Base-by-base conservation (phyloP, 35 echinoderm and acorn worm genomes). In the Amphiura filiformis region DNA sequence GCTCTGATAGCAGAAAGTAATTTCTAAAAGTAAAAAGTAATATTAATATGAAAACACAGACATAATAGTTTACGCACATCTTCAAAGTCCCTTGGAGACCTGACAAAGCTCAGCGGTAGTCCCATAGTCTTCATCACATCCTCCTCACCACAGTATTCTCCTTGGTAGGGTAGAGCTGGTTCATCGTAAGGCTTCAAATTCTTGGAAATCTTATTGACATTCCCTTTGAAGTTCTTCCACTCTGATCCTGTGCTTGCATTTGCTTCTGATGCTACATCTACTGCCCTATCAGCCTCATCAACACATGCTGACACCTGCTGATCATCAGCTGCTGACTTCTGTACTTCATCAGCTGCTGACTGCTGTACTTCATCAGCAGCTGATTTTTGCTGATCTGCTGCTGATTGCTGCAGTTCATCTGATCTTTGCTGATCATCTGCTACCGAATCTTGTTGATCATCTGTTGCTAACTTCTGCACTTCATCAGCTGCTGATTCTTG, bases 1-100 rank as follows among this genome's bases (percentile, higher is more conserved):
- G n/a, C n/a, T n/a, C n/a, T n/a, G n/a, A n/a, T n/a, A n/a, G n/a
- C n/a, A n/a, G n/a, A n/a, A n/a, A n/a, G n/a, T n/a, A n/a, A n/a
- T n/a, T n/a, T n/a, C n/a, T n/a, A n/a, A n/a, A n/a, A n/a, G n/a
- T n/a, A n/a, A n/a, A n/a, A n/a, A n/a, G n/a, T n/a, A n/a, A n/a
- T n/a, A n/a, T n/a, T n/a, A n/a, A n/a, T n/a, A n/a, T n/a, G n/a
- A n/a, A n/a, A n/a, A n/a, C n/a, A n/a, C n/a, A n/a, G n/a, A n/a
- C n/a, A n/a, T n/a, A n/a, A n/a, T n/a, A n/a, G n/a, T n/a, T n/a
- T n/a, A n/a, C 83, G 34, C 34, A 85, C 82, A 31, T 91, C 82
- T 32, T 91, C 89, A 84, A 76, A 79, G 35, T 91, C 89, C 52
- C 82, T 84, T 35, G 82, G 89, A 34, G 89, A 91, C 33, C 89